Conservation (phyloP, 2,113 vertebrate genomes). For the Lampris megalopsis region DNA sequence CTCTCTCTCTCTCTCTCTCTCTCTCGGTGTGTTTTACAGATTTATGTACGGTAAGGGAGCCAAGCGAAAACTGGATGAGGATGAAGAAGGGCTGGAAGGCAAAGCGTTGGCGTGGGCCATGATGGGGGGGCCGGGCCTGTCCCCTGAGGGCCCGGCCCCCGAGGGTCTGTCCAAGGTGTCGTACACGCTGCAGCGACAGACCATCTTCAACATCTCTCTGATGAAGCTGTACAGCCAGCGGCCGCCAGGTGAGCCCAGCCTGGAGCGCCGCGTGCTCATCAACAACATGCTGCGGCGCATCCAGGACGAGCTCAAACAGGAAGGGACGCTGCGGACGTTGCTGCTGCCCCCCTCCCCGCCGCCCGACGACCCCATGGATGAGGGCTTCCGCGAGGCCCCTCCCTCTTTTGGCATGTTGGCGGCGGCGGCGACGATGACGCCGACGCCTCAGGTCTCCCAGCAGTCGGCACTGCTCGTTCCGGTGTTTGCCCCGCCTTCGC, state of each 20-base stretch:
- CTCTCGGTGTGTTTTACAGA: constrained; percentile 81
- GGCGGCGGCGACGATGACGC: constrained; percentile 61
- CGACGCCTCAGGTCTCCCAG: constrained; percentile 64
- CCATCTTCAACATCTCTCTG: constrained; percentile 99
- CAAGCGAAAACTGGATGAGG: constrained; percentile 99
- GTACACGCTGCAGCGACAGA: constrained; percentile 98
- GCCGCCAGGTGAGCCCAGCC: constrained; percentile 91
- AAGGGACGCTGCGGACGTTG: constrained; percentile 90
- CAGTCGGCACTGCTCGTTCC: constrained; percentile 67
- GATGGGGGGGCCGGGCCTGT: constrained; percentile 59
- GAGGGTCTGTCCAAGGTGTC: constrained; percentile 96
- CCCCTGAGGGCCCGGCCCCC: constrained; percentile 12
- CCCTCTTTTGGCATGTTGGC: constrained; percentile 83
- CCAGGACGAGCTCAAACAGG: constrained; percentile 96
- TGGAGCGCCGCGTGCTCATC: constrained; percentile 96
- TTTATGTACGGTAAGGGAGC: constrained; percentile 99
- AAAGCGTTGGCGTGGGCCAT: constrained; percentile 89
- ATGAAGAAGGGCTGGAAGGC: constrained; percentile 99
- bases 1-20: constrained; percentile 1
- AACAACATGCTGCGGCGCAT: constrained; percentile 99
- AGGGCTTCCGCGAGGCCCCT: constrained; percentile 89
- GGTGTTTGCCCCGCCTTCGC: constrained; percentile 75
- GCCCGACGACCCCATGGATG: constrained; percentile 86
- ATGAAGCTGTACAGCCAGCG: constrained; percentile 99
- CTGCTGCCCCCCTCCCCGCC: constrained; percentile 88